These are phyloP conservation scores for Epinotia demarniana DNA, from an alignment of 2,888 invertebrate species.

Conservation along the genomic window DNA sequence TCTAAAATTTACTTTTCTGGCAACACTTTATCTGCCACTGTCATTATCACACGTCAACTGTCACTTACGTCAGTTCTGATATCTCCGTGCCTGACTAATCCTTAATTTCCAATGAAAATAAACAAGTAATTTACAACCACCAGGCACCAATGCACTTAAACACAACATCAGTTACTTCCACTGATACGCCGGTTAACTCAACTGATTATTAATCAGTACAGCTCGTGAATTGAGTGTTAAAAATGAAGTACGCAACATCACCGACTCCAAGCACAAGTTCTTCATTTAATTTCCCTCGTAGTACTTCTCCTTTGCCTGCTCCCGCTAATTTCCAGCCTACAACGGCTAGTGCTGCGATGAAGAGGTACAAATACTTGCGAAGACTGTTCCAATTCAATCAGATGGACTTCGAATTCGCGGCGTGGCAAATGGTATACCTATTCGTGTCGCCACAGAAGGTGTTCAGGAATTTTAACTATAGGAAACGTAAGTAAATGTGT, in stretches of 20 bases:
- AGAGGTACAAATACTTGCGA: constrained; percentile 94
- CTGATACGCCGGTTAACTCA: neutral
- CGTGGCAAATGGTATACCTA: constrained; percentile 99
- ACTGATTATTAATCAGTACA: neutral
- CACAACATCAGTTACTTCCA: neutral
- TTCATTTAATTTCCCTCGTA: constrained; percentile 73
- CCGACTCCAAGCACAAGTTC: constrained; percentile 78
- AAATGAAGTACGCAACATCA: constrained; percentile 87
- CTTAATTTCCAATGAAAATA: constrained; percentile 35
- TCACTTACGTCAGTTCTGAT: constrained; percentile 27
- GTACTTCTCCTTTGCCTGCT: constrained; percentile 87
- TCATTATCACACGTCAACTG: constrained; percentile 16
- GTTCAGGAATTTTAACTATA: constrained; percentile 97
- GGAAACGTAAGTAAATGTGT: constrained; percentile 91
- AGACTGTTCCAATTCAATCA: constrained; percentile 95
- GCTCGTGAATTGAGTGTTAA: constrained; percentile 42
- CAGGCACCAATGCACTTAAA: constrained; percentile 22
- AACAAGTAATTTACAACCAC: constrained; percentile 35
- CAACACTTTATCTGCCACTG: constrained; percentile 31
- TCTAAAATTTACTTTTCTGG: neutral
- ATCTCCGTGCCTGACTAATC: constrained; percentile 24
- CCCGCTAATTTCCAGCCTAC: constrained; percentile 88
- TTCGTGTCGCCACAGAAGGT: constrained; percentile 98
- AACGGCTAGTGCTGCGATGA: constrained; percentile 92
- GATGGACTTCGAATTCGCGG: constrained; percentile 99